Conservation (phyloP, 2,888 invertebrate genomes). For the Hyalella azteca region DNA sequence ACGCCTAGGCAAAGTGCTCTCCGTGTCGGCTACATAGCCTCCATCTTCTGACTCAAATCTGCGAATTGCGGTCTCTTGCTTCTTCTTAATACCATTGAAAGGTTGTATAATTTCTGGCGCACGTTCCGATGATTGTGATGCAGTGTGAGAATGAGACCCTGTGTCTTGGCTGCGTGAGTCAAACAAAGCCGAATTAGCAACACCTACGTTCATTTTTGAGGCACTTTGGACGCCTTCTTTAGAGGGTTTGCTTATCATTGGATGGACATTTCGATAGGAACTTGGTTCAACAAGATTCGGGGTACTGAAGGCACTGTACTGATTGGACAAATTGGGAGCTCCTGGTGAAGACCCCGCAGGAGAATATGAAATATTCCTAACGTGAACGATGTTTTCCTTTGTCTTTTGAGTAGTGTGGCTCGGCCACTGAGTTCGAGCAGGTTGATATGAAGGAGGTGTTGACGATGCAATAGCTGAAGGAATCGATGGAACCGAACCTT, state of each 20-base stretch:
- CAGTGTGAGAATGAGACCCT: not conserved
- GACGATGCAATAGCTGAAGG: constrained; percentile 6
- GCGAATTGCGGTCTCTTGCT: not conserved
- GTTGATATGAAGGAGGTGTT: constrained; percentile 2
- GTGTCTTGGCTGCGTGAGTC: not conserved
- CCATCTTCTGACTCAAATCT: constrained; percentile 49
- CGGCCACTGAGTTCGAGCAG: constrained; percentile 25
- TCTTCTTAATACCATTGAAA: constrained; percentile 1
- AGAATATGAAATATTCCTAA: constrained; percentile 5
- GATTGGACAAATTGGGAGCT: not conserved
- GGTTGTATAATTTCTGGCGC: not conserved
- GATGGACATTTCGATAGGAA: no score
- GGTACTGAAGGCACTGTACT: constrained; percentile 19
- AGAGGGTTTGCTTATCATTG: no score
- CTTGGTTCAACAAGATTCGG: not conserved
- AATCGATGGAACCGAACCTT: not conserved
- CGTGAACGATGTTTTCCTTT: constrained; percentile 20
- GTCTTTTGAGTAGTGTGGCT: constrained; percentile 39
- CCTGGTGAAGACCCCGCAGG: not conserved
- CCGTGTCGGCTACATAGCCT: constrained; percentile 55
- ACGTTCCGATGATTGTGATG: not conserved
- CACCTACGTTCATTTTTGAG: not conserved
- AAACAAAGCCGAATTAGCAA: not conserved
- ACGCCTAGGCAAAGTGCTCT: constrained; percentile 51
- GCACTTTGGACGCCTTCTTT: not conserved